These are phyloP conservation scores for Caenorhabditis sp. DNA, from an alignment of 2,888 invertebrate species.

Conservation along the genomic window DNA sequence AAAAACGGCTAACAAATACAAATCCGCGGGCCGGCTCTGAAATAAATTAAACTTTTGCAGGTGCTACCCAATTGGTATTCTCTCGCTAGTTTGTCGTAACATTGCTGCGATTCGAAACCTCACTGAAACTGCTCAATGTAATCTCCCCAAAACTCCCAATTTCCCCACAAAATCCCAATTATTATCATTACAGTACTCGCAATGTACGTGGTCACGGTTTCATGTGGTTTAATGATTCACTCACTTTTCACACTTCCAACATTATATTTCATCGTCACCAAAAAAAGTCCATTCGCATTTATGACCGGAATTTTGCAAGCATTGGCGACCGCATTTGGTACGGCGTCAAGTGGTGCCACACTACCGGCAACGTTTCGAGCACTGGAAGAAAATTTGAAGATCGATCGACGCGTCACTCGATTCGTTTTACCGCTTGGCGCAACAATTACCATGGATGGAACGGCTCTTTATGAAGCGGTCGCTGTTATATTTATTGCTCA, in stretches of 20 bases:
- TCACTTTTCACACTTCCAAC: slow-evolving; percentile 88
- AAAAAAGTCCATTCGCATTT: slow-evolving; percentile 72
- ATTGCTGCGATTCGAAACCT: slow-evolving; percentile 77
- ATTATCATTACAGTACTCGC: slow-evolving; percentile 80
- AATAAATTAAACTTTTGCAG: no score
- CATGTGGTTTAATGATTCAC: slow-evolving; percentile 87
- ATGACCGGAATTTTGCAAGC: slow-evolving; percentile 81
- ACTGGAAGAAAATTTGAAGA: slow-evolving; percentile 84
- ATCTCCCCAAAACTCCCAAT: no score
- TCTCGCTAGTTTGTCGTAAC: slow-evolving; percentile 78
- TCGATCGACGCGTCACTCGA: slow-evolving; percentile 83
- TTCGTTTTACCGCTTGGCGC: slow-evolving; percentile 97
- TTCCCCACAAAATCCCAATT: no score
- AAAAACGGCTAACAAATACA: no score
- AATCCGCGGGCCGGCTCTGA: no score
- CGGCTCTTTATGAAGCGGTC: slow-evolving; percentile 88
- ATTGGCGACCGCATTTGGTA: slow-evolving; percentile 92
- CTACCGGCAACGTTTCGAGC: slow-evolving; percentile 93
- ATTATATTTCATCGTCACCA: slow-evolving; percentile 82
- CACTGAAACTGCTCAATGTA: slow-evolving; percentile 76
- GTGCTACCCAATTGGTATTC: slow-evolving; percentile 79
- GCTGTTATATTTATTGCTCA: slow-evolving; percentile 98
- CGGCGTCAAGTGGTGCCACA: slow-evolving; percentile 85
- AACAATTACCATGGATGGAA: slow-evolving; percentile 81
- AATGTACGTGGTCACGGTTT: slow-evolving; percentile 89